A percentile compares a stretch with the other conserved stretches of the same genome.
Evolutionary conservation across 2,888 invertebrate species (phyloP).

Genomic region (Adelphocoris suturalis): DNA sequence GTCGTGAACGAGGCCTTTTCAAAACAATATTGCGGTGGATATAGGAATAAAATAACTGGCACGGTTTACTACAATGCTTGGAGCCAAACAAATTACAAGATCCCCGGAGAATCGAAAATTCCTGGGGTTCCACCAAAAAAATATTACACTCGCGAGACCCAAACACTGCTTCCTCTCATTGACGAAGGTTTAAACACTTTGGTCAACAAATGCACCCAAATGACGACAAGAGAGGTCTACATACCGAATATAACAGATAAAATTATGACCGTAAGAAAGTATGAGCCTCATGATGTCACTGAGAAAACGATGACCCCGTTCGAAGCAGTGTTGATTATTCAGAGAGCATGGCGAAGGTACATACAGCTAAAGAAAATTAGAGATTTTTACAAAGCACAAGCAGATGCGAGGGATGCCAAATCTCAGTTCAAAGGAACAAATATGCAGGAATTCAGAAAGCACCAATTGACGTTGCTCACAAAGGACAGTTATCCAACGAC

Average conservation of each 20-base stretch:
- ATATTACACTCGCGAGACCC: conserved; percentile 82
- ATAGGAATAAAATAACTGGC: conserved; percentile 85
- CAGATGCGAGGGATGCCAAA: conserved; percentile 62
- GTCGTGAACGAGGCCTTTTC: conserved; percentile 78
- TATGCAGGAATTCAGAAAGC: conserved; percentile 48
- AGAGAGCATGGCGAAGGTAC: conserved; percentile 56
- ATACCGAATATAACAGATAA: conserved; percentile 84
- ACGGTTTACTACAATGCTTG: conserved; percentile 89
- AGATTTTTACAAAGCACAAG: conserved; percentile 69
- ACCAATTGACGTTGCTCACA: conserved; percentile 53
- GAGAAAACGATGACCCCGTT: conserved; percentile 50
- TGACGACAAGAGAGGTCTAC: conserved; percentile 79
- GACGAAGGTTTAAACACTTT: conserved; percentile 69
- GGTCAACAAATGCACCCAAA: conserved; percentile 71
- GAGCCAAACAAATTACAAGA: conserved; percentile 81
- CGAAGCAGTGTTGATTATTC: conserved; percentile 61
- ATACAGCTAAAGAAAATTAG: conserved; percentile 56
- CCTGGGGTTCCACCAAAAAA: conserved; percentile 72
- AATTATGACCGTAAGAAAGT: conserved; percentile 80
- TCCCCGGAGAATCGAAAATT: conserved; percentile 1
- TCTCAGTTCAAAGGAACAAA: conserved; percentile 64
- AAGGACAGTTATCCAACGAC: conserved; percentile 84
- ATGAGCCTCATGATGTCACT: conserved; percentile 13
- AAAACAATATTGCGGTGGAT: conserved; percentile 92
- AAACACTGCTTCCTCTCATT: conserved; percentile 79